Evolutionary conservation across 2,797 vertebrate genomes (phyloP), one percentile per base, ranked within the genome.

Genomic region (Aldrovandia affinis): DNA sequence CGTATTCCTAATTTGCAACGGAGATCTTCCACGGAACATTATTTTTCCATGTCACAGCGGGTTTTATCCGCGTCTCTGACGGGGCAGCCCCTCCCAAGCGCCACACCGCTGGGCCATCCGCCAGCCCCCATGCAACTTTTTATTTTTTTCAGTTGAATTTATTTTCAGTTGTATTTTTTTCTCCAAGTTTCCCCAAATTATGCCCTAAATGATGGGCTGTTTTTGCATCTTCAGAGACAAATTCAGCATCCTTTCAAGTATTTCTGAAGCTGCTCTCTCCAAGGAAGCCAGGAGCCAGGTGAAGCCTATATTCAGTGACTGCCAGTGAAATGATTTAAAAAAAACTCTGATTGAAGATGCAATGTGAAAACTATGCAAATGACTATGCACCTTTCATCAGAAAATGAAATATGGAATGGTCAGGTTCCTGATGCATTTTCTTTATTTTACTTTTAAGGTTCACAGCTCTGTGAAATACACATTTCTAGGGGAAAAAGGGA

Each of bases 361-460:
- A 77, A 2, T 77, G 22, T 7, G 33, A 15, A 42, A 39, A 77
- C 22, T 44, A 15, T 77, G 73, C 7, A 77, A 47, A 77, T 44
- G 42, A 77, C 22, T 73, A 39, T 47, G 73, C 25, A 44, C 47
- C 20, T 77, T 77, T 77, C 22, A 77, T 77, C 73, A 44, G 39
- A 44, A n/a, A 14, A 44, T 77, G 73, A 77, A 77, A 77, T 77
- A 77, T 44, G 73, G 73, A 77, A 77, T 44, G 42, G 42, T 25
- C 39, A 77, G 42, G 47, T 33, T n/a, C 39, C 70, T 18, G 18
- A 54, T 30, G 47, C 28, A 52, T 54, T 30, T 79, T 61, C 20
- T 44, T 79, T n/a, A 30, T 14, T 79, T 28, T 7, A 79, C 25
- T 47, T 47, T 79, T 14, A 25, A 47, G 73, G 25, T 22, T 77